Base-by-base conservation (phyloP, 2,888 invertebrate genomes). In the Horisme vitalbata region DNA sequence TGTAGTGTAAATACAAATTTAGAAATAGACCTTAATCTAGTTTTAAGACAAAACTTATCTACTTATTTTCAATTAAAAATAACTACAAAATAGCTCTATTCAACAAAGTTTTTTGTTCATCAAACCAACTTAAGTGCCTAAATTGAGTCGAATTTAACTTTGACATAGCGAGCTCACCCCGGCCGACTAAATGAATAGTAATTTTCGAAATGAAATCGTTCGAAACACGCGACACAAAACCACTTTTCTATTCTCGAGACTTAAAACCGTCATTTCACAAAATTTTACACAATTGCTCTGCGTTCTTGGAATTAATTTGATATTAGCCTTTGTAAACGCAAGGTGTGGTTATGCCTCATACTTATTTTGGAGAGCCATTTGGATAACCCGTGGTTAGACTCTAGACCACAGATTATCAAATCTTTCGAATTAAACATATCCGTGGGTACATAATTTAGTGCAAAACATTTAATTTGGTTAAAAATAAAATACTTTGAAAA, bases 161-260 rank as follows among this genome's bases (percentile, higher is more conserved):
- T 85, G 85, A 87, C 87, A 86, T 75, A 75, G 71, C 66, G 60
- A 70, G 69, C 79, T 80, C 75, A 72, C 78, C 79, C 79, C 75
- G 65, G 83, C 83, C 83, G 79, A 79, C 81, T 82, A 88, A 89
- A 88, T 88, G 83, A 87, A 87, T 88, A 88, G 87, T 83, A 88
- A 88, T 89, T 89, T 86, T 86, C 79, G 72, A 80, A 78, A 87
- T 88, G 86, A 88, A 89, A 89, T 88, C 85, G 88, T 83, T 88
- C 62, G 63, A 65, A 86, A 87, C 89, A 89, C 89, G 89, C 89
- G 89, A 89, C 89, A 89, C 78, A 68, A 45, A 80, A 79, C 87
- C 87, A 86, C 89, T 88, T 88, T 88, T 85, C 89, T 89, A 88
- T 88, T 86, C 83, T 79, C 69, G 63, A 82, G 68, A 79, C 70